Evolutionary conservation across 2,113 vertebrate species (phyloP).

Genomic region (Oryzias javanicus): DNA sequence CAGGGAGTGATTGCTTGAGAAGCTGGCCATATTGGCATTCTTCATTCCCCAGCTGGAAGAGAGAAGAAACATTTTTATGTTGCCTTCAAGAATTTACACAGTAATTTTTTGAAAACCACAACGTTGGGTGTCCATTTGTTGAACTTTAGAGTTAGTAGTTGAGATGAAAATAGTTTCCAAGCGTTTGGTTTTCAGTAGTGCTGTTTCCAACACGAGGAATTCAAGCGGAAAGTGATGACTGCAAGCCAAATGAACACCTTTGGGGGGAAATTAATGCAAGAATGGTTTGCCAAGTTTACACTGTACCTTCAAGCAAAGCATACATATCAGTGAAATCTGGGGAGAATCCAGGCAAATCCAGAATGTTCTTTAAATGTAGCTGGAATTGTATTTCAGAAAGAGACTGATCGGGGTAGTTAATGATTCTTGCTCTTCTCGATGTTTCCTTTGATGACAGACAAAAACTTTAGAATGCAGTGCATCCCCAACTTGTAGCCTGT

Average conservation of each 20-base stretch:
- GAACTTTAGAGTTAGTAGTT: slow-evolving; percentile 71
- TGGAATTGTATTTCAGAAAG: slow-evolving; percentile 67
- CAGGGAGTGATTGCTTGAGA: slow-evolving; percentile 58
- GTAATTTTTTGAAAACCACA: slow-evolving; percentile 74
- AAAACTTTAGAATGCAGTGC: slow-evolving; percentile 60
- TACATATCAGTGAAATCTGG: slow-evolving; percentile 64
- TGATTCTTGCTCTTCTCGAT: slow-evolving; percentile 62
- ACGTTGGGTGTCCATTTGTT: slow-evolving; percentile 72
- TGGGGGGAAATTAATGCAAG: slow-evolving; percentile 61
- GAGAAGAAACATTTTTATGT: slow-evolving; percentile 73
- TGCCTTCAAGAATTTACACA: slow-evolving; percentile 81
- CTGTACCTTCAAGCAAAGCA: slow-evolving; percentile 66
- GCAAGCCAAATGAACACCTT: slow-evolving; percentile 71
- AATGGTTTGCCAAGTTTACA: slow-evolving; percentile 74
- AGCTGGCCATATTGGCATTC: slow-evolving; percentile 70
- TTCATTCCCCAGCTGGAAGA: slow-evolving; percentile 57
- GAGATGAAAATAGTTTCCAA: slow-evolving; percentile 63
- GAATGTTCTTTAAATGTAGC: slow-evolving; percentile 72
- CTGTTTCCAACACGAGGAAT: slow-evolving; percentile 66
- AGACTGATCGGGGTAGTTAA: slow-evolving; percentile 58
- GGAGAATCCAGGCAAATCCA: slow-evolving; percentile 63
- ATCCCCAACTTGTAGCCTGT: slow-evolving; percentile 43
- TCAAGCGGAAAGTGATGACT: slow-evolving; percentile 62
- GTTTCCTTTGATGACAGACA: slow-evolving; percentile 52
- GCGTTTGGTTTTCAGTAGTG: slow-evolving; percentile 74